Evolutionary conservation across 1,140 invertebrate genomes (phyloP).

Genomic region (Brachionus sp.): DNA sequence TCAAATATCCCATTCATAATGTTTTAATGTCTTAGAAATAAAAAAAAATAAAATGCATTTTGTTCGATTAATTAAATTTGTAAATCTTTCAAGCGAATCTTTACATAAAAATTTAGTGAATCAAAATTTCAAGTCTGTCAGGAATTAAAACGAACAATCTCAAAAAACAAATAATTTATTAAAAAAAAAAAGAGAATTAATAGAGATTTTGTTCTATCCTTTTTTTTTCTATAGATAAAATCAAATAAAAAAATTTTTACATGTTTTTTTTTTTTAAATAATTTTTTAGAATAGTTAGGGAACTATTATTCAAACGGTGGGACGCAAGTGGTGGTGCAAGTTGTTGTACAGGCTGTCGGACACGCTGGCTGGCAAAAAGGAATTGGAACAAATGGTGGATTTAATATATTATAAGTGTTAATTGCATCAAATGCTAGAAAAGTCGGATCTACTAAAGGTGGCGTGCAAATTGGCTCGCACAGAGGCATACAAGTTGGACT

Average conservation of each 20-base stretch:
- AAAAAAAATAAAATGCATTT: not conserved
- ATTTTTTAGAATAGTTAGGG: not conserved
- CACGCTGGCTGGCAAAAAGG: not conserved
- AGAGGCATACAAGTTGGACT: not conserved
- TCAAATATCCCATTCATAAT: not conserved
- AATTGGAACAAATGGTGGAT: not conserved
- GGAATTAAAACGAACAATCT: no score
- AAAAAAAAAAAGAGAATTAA: no score
- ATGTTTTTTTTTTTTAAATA: not conserved
- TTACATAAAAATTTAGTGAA: not conserved
- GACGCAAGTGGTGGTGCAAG: not conserved
- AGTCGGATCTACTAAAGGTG: not conserved
- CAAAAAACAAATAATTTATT: no score
- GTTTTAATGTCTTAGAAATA: not conserved
- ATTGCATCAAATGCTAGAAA: not conserved
- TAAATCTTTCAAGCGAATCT: not conserved
- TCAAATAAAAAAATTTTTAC: not conserved
- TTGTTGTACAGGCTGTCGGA: not conserved
- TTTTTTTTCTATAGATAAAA: no score
- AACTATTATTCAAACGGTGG: not conserved
- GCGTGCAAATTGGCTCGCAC: not conserved
- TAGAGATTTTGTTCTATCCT: no score
- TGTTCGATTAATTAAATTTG: not conserved
- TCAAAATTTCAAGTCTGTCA: no score
- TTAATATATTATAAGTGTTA: not conserved